Base-by-base conservation (phyloP, 2,888 invertebrate genomes). In the Keiferia lycopersicella region DNA sequence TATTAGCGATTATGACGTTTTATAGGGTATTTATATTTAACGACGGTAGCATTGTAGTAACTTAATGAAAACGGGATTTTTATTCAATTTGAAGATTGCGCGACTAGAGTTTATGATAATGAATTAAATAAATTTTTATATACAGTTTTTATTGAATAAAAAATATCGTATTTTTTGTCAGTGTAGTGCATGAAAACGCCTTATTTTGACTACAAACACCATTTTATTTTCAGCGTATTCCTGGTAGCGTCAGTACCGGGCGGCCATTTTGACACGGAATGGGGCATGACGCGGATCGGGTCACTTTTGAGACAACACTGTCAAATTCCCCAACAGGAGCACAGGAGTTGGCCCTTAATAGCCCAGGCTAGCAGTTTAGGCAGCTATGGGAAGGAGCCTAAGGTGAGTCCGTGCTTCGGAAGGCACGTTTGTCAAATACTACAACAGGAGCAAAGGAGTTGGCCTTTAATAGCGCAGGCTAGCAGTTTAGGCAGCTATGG, bases 281-380 rank as follows among this genome's bases (percentile, higher is more conserved):
- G 95, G 94, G 94, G 95, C 1, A 84, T 95, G 79, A 88, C 92
- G 0, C 88, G 93, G 0, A 88, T 95, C 7, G 93, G 94, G 0
- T 82, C 93, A 4, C 75, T 96, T 48, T 83, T 98, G 11, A 91
- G 93, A 3, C 93, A 94, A 66, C 93, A 97, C 79, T 95, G 95
- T 41, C 81, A 84, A 0, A 74, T 93, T 0, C 85, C 93, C 0
- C 73, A 91, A 0, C 78, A 80, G 0, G 92, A 94, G 72, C 86
- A 87, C 11, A 72, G 79, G 0, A 73, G 80, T 8, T 96, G 96
- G 94, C 94, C 95, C 0, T 88, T 98, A 0, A 82, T 98, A 2
- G 96, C 96, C 0, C 98, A 99, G 86, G 96, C 97, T 64, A 98
- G 98, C 38, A 98, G 98, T 70, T 95, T 99, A 50, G 99, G 98